These are phyloP conservation scores for Heliconius ismenius DNA, from an alignment of 2,888 invertebrate species.

Conservation along the genomic window DNA sequence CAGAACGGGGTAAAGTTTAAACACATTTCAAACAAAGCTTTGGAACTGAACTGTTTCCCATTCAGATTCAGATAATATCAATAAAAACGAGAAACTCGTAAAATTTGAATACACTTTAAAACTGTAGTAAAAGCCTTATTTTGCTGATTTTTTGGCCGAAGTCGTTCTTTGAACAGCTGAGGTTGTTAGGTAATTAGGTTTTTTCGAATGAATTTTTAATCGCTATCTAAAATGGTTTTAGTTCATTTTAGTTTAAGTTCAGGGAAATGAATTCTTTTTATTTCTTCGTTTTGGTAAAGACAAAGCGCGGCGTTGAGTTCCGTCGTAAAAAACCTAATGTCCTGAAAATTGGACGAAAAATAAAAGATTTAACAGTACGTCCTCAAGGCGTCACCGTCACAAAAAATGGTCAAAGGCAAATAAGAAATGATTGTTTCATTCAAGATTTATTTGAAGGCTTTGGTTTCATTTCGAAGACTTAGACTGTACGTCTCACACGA, in stretches of 20 bases:
- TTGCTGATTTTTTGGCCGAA: conserved; percentile 15
- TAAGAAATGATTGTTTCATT: background rate
- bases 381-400: background rate
- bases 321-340: background rate
- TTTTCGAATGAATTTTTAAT: background rate
- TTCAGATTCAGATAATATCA: conserved; percentile 48
- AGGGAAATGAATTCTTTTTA: background rate
- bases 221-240: background rate
- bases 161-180: conserved; percentile 6
- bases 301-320: background rate
- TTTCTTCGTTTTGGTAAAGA: background rate
- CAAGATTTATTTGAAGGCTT: background rate
- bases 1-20: conserved; percentile 32
- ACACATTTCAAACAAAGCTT: conserved; percentile 40
- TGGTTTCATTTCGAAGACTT: background rate
- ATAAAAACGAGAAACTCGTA: conserved; percentile 49
- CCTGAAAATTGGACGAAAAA: background rate
- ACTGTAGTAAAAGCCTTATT: conserved; percentile 38
- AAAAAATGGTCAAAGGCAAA: background rate
- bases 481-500: background rate
- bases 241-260: no score
- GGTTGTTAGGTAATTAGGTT: conserved; percentile 13
- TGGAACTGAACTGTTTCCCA: conserved; percentile 27
- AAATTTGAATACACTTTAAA: conserved; percentile 48
- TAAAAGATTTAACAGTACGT: background rate